A percentile compares a stretch with the other conserved stretches of the same genome.
These are phyloP conservation scores for Drosophila testacea DNA, from an alignment of 2,888 invertebrate genomes.

Conservation along the genomic window DNA sequence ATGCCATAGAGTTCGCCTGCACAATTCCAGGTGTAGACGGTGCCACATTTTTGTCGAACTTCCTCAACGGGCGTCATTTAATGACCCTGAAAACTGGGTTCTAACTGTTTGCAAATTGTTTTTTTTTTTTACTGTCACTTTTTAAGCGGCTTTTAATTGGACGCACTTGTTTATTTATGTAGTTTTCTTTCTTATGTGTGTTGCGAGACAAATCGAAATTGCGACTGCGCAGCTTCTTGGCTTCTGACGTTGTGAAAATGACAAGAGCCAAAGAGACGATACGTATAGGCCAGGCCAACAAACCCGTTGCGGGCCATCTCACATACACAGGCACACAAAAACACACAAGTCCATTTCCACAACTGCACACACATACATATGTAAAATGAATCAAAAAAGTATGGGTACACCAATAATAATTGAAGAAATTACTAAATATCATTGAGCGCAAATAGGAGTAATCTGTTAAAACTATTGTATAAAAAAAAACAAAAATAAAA, in stretches of 20 bases:
- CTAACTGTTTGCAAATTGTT: conserved; percentile 1
- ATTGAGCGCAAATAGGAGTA: too few relatives aligned
- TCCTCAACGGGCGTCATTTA: conserved; percentile 35
- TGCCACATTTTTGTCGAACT: conserved; percentile 70
- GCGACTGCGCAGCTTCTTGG: conserved; percentile 69
- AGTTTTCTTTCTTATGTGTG: background rate
- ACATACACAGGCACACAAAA: conserved; percentile 10
- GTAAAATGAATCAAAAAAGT: background rate
- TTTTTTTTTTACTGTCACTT: conserved; percentile 46
- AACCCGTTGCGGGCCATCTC: conserved; percentile 61
- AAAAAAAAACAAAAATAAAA: too few relatives aligned
- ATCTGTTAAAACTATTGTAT: too few relatives aligned
- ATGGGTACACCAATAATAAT: too few relatives aligned
- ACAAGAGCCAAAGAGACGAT: conserved; percentile 32
- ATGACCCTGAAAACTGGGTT: background rate
- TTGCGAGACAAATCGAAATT: conserved; percentile 40
- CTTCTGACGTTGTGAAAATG: conserved; percentile 66
- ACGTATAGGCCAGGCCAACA: conserved; percentile 49
- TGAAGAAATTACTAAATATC: too few relatives aligned
- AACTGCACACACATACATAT: background rate
- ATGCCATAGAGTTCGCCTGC: conserved; percentile 77
- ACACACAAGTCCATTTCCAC: conserved; percentile 12
- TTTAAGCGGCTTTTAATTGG: conserved; percentile 48
- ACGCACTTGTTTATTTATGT: conserved; percentile 33
- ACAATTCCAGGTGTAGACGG: conserved; percentile 80